These are phyloP conservation scores for Holcopasites calliopsidis DNA, from an alignment of 1,140 invertebrate species.

Conservation along the genomic window DNA sequence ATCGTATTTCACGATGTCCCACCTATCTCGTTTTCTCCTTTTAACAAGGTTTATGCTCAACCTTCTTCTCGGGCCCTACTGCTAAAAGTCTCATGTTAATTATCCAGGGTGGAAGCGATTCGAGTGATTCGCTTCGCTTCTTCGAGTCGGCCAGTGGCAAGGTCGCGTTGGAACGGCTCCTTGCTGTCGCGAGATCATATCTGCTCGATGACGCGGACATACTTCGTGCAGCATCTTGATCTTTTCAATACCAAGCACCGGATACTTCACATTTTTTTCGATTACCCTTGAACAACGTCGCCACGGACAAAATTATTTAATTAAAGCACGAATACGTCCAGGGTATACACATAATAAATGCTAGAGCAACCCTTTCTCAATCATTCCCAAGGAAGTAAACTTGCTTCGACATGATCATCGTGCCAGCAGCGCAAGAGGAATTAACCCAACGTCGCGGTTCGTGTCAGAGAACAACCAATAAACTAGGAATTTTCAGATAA, in stretches of 20 bases:
- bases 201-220: conserved; percentile 56
- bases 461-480: conserved; percentile 16
- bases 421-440: not conserved
- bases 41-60: not conserved
- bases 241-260: conserved; percentile 23
- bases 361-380: too few species aligned
- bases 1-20: too few species aligned
- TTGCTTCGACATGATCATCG: conserved; percentile 5
- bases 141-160: conserved; percentile 41
- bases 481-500: conserved; percentile 44
- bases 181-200: conserved; percentile 58
- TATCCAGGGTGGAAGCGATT: conserved; percentile 40
- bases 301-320: too few species aligned
- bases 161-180: conserved; percentile 56
- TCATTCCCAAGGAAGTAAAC: too few species aligned
- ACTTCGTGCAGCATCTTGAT: conserved; percentile 51
- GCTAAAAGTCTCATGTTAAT: conserved; percentile 52
- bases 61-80: not conserved
- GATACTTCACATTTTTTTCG: conserved; percentile 40
- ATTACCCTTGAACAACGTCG: too few species aligned
- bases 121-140: conserved; percentile 28
- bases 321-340: too few species aligned
- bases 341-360: too few species aligned
- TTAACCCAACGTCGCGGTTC: conserved; percentile 3
- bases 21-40: not conserved